Evolutionary conservation across 2,888 invertebrate species (phyloP), one percentile per base, ranked within the genome.

Genomic region (Apodemia hepburni): DNA sequence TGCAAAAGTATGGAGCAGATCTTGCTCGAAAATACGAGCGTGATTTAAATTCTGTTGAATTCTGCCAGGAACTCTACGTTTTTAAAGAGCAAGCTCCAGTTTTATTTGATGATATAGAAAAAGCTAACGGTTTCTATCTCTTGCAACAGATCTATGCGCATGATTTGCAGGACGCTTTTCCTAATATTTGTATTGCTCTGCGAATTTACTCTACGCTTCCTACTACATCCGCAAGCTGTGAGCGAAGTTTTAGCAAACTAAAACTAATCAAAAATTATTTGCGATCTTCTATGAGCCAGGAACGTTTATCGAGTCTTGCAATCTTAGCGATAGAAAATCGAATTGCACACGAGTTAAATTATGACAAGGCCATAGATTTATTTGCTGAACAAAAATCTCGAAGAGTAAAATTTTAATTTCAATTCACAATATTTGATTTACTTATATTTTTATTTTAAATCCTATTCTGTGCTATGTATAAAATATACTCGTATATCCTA

Each of bases 201-300:
- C 63, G 66, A 68, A 70, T 67, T 71, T 71, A 67, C 66, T 68
- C 64, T 58, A 71, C 61, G 61, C 65, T 69, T 69, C 68, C 65
- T 64, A 68, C 68, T 70, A 68, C 68, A 64, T 65, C 64, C 64
- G 71, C 70, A 67, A 70, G 69, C 64, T 70, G 69, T 61, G 70
- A 72, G 67, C 68, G 68, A 71, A 72, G 69, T 69, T 73, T 73
- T 66, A 71, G 67, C 62, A 71, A 70, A 65, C 64, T 69, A 63
- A 66, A 68, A 68, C 62, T 67, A 17, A 66, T 65, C 38, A 65
- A 63, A 65, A 65, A 68, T 64, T 67, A 65, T 69, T 65, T 68
- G 63, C 64, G 65, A 65, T 68, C 64, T 47, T 65, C 68, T 62
- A 67, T 66, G 62, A 64, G 67, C 64, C 70, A 70, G 68, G 68